A percentile compares a stretch with the other conserved stretches of the same genome.
phyloP scores from a whole-genome alignment of 2,113 vertebrate genomes.

The Archocentrus centrarchus region DNA sequence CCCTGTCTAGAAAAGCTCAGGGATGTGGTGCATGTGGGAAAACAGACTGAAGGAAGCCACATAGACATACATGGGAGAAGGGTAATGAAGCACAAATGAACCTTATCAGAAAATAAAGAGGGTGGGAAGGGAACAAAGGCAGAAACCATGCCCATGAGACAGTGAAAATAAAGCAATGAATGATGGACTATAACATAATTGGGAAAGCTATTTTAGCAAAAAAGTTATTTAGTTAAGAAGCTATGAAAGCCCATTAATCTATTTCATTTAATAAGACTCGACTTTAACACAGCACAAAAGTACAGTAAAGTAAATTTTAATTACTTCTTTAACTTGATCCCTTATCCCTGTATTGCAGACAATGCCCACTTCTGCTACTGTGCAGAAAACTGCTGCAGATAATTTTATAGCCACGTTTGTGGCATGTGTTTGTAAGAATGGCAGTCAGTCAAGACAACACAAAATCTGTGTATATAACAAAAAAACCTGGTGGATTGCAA shows the following conservation, averaged over 20 bases:
- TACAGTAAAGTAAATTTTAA: conserved; percentile 5
- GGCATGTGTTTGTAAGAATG: not conserved
- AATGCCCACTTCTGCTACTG: not conserved
- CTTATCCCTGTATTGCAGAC: not conserved
- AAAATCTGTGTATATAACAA: too few species aligned
- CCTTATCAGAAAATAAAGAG: not conserved
- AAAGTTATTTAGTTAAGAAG: not conserved
- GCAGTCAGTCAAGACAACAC: not conserved
- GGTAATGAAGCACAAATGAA: not conserved
- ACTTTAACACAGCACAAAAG: conserved; percentile 2
- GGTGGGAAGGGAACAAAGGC: not conserved
- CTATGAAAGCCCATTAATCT: not conserved
- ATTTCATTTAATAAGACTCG: not conserved
- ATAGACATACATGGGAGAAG: not conserved
- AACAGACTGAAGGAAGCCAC: not conserved
- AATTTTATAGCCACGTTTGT: not conserved
- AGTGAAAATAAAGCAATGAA: not conserved
- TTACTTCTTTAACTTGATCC: not conserved
- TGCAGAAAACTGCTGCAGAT: not conserved
- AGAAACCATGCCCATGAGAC: not conserved
- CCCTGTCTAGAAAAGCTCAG: not conserved
- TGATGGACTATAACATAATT: not conserved
- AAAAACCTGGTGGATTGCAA: too few species aligned
- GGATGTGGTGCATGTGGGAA: not conserved
- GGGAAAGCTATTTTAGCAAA: not conserved